Evolutionary conservation across 2,888 invertebrate genomes (phyloP).

Genomic region (Cosmia pyralina): DNA sequence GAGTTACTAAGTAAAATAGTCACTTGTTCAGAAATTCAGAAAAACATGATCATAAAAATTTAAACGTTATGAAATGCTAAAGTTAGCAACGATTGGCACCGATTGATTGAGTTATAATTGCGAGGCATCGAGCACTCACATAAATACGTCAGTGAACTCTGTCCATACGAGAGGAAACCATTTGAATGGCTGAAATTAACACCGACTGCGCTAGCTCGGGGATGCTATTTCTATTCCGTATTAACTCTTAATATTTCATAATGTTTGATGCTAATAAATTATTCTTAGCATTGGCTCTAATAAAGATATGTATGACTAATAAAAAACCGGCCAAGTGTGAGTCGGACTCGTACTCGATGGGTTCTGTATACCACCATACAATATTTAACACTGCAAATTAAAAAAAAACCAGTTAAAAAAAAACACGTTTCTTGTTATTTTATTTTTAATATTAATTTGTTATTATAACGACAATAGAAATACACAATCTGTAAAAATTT

Average conservation of each 20-base stretch:
- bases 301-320: conserved; percentile 38
- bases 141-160: conserved; percentile 59
- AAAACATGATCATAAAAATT: conserved; percentile 10
- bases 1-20: conserved; percentile 17
- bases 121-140: conserved; percentile 34
- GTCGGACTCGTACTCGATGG: too few relatives aligned
- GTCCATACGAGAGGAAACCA: conserved; percentile 58
- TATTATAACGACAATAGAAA: too few relatives aligned
- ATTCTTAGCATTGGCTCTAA: conserved; percentile 54
- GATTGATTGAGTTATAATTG: conserved; percentile 52
- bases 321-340: conserved; percentile 13
- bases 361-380: too few relatives aligned
- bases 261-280: conserved; percentile 61
- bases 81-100: conserved; percentile 34
- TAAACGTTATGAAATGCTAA: conserved; percentile 16
- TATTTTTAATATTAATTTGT: too few relatives aligned
- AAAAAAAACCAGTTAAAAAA: too few relatives aligned
- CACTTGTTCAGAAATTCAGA: conserved; percentile 2
- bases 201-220: conserved; percentile 50
- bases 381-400: too few relatives aligned
- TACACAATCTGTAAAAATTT: too few relatives aligned
- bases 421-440: too few relatives aligned
- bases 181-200: conserved; percentile 66
- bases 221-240: conserved; percentile 67
- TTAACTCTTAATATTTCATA: conserved; percentile 65